Evolutionary conservation across 2,888 invertebrate genomes (phyloP), one percentile per base, ranked within the genome.

Genomic region (Ormyrus labotus): DNA sequence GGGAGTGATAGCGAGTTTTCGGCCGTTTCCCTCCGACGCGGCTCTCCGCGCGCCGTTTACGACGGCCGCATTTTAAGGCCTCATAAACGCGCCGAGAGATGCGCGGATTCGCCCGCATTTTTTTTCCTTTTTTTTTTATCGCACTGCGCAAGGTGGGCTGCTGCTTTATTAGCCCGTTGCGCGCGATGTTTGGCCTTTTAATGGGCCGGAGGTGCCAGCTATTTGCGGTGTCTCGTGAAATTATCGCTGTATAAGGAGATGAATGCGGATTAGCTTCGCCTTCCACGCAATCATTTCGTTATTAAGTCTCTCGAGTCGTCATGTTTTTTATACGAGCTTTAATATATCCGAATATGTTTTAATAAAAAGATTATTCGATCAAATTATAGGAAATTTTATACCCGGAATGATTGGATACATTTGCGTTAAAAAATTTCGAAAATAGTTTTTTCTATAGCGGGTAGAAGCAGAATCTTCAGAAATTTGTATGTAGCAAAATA

Each of bases 21-120:
- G 77, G 50, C 67, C 60, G 19, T 57, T 73, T 73, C 67, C 58
- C 58, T 13, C 68, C n/a, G 60, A 51, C 34, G 63, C 57, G 13
- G 45, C 6, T 53, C 53, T 65, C 67, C 47, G 58, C 58, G 63
- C 55, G 50, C 63, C 58, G 11, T 19, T 61, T 72, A 74, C 69
- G 64, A 74, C 64, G 34, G 76, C 19, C 58, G 13, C 69, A 69
- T 74, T 79, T 69, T 64, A 79, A 73, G 79, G 74, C 58, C 55
- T 68, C 13, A 57, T 78, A 78, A 78, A 78, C 61, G 48, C 67
- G 72, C 53, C 58, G 34, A 2, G 34, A 34, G 34, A 34, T 34
- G 34, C 34, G 34, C 34, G 34, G 34, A 34, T 34, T 19, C 50
- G 13, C 47, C 53, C 11, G 13, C 8, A 0, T 13, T 13, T 13